Conservation (phyloP, 2,113 vertebrate species). For the Salminus brasiliensis region DNA sequence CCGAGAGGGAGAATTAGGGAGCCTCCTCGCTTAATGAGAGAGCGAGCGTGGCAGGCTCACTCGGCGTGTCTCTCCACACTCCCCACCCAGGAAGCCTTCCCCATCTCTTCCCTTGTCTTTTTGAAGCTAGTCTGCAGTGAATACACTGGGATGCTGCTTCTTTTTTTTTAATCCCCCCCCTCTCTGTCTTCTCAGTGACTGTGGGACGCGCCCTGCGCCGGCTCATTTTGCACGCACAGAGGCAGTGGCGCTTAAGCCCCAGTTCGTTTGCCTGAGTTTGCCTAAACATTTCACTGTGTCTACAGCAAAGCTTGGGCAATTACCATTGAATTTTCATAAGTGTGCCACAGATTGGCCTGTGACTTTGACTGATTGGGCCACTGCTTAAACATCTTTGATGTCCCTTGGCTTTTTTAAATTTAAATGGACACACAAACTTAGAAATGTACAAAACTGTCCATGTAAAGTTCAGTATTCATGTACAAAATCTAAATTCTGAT, state of each 20-base stretch:
- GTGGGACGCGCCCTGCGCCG: not conserved
- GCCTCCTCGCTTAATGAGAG: conserved; percentile 59
- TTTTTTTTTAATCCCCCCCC: too few species aligned
- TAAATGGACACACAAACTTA: too few species aligned
- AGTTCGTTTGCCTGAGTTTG: conserved; percentile 51
- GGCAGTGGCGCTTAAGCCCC: not conserved
- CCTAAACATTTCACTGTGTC: conserved; percentile 50
- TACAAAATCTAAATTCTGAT: too few species aligned
- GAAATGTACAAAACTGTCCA: too few species aligned
- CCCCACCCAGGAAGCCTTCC: not conserved
- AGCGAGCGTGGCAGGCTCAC: conserved; percentile 13
- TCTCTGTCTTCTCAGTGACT: conserved; percentile 17
- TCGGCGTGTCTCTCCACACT: not conserved
- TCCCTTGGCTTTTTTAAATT: not conserved
- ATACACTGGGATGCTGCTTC: not conserved
- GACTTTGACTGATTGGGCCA: conserved; percentile 16
- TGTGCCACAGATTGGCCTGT: conserved; percentile 39
- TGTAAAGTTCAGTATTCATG: too few species aligned
- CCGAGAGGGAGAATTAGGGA: conserved; percentile 58
- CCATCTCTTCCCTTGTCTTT: not conserved
- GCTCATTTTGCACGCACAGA: conserved; percentile 36
- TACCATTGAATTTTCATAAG: conserved; percentile 50
- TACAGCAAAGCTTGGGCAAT: conserved; percentile 32
- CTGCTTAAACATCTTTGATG: not conserved
- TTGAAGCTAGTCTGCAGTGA: not conserved